Conservation (phyloP, 2,888 invertebrate genomes). For the Drosophila merina region DNA sequence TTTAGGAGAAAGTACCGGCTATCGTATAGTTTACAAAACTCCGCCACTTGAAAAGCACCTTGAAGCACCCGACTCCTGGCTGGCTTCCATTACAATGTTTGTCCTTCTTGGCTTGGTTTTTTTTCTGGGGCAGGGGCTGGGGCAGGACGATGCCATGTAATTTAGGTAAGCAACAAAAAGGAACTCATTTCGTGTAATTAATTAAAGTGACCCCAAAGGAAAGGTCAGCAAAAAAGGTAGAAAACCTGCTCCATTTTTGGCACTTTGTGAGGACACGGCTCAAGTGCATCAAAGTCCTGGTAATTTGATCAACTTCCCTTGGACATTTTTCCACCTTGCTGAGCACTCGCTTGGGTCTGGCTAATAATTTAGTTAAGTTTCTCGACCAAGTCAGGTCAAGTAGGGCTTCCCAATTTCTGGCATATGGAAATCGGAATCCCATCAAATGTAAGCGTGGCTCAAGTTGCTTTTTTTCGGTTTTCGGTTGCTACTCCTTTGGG, state of each 20-base stretch:
- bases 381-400: conserved; percentile 11
- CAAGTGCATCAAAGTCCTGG: conserved; percentile 69
- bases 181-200: conserved; percentile 45
- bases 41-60: conserved; percentile 2
- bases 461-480: conserved; percentile 50
- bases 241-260: conserved; percentile 37
- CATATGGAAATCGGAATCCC: conserved; percentile 67
- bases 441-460: conserved; percentile 72
- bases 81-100: conserved; percentile 24
- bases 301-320: conserved; percentile 60
- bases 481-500: neutral
- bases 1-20: too few species aligned
- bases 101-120: neutral
- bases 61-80: neutral
- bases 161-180: neutral
- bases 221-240: conserved; percentile 33
- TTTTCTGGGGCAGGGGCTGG: too few species aligned
- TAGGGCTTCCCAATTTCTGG: conserved; percentile 53
- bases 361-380: conserved; percentile 56
- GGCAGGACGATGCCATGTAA: neutral
- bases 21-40: too few species aligned
- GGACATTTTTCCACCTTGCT: conserved; percentile 60
- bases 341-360: conserved; percentile 28
- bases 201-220: conserved; percentile 41
- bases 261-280: conserved; percentile 48